A percentile compares a stretch with the other conserved stretches of the same genome.
phyloP scores from a whole-genome alignment of 2,888 invertebrate species.

The Andricus curvator region DNA sequence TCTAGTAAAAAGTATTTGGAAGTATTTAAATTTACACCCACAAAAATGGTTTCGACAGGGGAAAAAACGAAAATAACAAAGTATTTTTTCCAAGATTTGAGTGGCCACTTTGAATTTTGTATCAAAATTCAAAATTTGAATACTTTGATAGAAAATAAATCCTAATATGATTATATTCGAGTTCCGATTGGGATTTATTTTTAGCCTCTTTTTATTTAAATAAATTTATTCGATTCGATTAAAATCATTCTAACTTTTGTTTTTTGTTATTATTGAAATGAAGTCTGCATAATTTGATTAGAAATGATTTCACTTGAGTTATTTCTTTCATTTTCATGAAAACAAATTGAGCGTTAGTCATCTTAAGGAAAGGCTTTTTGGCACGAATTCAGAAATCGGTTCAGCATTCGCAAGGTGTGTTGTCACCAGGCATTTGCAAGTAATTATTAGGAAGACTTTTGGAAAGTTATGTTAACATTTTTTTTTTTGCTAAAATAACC shows the following conservation, averaged over 20 bases:
- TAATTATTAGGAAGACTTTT: conserved; percentile 35
- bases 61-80: too few species aligned
- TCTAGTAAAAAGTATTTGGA: too few species aligned
- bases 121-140: too few species aligned
- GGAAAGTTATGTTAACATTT: conserved; percentile 32
- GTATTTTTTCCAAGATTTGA: too few species aligned
- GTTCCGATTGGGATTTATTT: not conserved
- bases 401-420: conserved; percentile 16
- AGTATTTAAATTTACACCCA: too few species aligned
- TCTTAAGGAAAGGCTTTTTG: conserved; percentile 31
- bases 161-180: too few species aligned
- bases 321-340: conserved; percentile 26
- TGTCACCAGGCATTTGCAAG: conserved; percentile 34
- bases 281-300: not conserved
- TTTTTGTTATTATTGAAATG: conserved; percentile 1
- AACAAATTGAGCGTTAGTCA: conserved; percentile 33
- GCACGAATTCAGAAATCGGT: conserved; percentile 22
- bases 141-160: too few species aligned
- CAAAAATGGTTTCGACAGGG: too few species aligned
- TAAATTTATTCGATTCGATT: not conserved
- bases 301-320: not conserved
- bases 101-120: too few species aligned
- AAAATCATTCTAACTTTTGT: not conserved
- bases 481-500: conserved; percentile 25
- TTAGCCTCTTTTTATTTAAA: not conserved